Evolutionary conservation across 2,888 invertebrate genomes (phyloP).

Genomic region (Pyrrhia umbra): DNA sequence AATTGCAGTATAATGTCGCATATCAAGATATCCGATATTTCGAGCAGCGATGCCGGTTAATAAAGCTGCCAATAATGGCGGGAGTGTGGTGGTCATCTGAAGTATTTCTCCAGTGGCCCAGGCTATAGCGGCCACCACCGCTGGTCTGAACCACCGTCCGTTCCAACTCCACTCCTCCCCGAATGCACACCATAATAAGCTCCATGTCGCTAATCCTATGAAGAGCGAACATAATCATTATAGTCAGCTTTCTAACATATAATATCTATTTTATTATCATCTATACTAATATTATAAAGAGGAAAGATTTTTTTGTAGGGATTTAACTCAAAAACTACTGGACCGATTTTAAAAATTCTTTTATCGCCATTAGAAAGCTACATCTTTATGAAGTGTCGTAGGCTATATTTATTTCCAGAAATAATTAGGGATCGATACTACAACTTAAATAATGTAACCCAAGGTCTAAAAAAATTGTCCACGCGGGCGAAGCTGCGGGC

Average conservation of each 20-base stretch:
- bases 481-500: neutral
- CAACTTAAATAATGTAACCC: no score
- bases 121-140: conserved; percentile 73
- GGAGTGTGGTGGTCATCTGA: conserved; percentile 76
- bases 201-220: conserved; percentile 79
- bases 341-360: no score
- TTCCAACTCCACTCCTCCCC: conserved; percentile 80
- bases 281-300: no score
- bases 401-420: no score
- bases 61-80: conserved; percentile 80
- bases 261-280: no score
- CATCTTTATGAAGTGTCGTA: no score
- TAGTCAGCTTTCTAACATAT: neutral
- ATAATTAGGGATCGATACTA: no score
- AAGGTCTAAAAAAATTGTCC: no score
- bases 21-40: conserved; percentile 79
- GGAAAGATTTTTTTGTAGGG: no score
- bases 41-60: conserved; percentile 81
- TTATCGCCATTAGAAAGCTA: no score
- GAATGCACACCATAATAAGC: conserved; percentile 76
- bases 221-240: neutral
- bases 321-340: no score
- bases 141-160: conserved; percentile 78
- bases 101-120: conserved; percentile 79
- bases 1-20: conserved; percentile 77